Base-by-base conservation (phyloP, 1,140 invertebrate genomes). In the Hyles vespertilio region DNA sequence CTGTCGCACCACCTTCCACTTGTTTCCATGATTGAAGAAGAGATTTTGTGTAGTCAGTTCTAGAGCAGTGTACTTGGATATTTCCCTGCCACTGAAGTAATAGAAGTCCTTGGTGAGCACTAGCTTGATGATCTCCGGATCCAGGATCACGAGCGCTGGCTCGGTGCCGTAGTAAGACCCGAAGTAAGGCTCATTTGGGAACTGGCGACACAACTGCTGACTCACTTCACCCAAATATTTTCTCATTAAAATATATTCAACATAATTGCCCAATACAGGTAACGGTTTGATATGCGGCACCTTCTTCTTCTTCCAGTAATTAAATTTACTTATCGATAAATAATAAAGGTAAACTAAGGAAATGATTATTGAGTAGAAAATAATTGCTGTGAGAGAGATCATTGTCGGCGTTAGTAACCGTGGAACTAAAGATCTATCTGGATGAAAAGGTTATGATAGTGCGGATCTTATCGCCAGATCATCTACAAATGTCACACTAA, bases 1-100 rank as follows among this genome's bases (percentile, higher is more conserved):
- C 12, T 79, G 70, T 48, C 92, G 70, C 3, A 92, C 68, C 12
- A 88, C 65, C 68, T 90, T 90, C 92, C 92, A 93, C 12, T 79
- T 67, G 11, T 87, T 74, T 1, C 84, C 86, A 0, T 60, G 56
- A 8, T 73, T 44, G 32, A 70, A 67, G 12, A 89, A 61, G 2
- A 65, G 4, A 33, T 58, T 61, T n/a, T 46, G 44, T 8, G 63
- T 65, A 4, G 54, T 45, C 5, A 58, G 5, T 45, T 65, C 63
- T 11, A 43, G 49, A 3, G 10, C 3, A n/a, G 34, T 22, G 51
- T 65, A 51, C 2, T 58, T 47, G 6, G 56, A 46, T 1, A 40
- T 3, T 44, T 65, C 63, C 7, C 59, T 52, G 12, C 63, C 51
- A 58, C 40, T 49, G 32, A 61, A 40, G 49, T 60, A 65, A 32